Base-by-base conservation (phyloP, 2,797 vertebrate species). In the Lepidocolaptes lacrymiger region DNA sequence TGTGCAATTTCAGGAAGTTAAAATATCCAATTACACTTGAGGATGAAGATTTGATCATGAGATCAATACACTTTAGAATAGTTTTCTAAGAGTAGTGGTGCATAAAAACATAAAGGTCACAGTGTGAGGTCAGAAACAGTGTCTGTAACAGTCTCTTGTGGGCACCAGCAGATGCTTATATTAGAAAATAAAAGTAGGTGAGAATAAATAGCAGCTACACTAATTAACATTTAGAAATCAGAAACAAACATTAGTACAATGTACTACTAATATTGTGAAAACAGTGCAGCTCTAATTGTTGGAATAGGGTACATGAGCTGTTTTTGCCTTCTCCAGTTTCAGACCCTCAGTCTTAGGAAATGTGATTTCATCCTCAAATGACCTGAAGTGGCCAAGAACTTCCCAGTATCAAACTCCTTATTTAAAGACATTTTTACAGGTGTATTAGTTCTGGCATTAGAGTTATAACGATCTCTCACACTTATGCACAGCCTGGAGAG, bases 1-100 rank as follows among this genome's bases (percentile, higher is more conserved):
- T 80, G 36, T 86, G 58, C 85, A 89, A 34, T 85, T 89, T 66
- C 55, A 72, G 76, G 68, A 85, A 84, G 69, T 62, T 78, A 62
- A 88, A 91, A 78, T 86, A 93, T 78, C 82, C 64, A 91, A 55
- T 95, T 85, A 68, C 73, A 37, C 75, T 83, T 48, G 54, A 88
- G 69, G 62, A 62, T 62, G 79, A 91, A 77, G 72, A 80, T 87
- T 88, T 89, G 64, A 78, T 74, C 37, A 51, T 24, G 64, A 85
- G 85, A 96, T 94, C 93, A 86, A 93, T 85, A 94, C 66, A 48
- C 28, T 71, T 85, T 41, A 49, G 75, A 85, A 88, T 32, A 59
- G 58, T 91, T 92, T 96, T 85, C 68, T n/a, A 68, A 67, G 85
- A 55, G 52, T 34, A 44, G 26, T 55, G 36, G 28, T 86, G 62